Percentiles rank a stretch among this genome's conserved stretches.
These are phyloP conservation scores for Monochamus alternatus DNA, from an alignment of 2,888 invertebrate genomes.

Conservation along the genomic window DNA sequence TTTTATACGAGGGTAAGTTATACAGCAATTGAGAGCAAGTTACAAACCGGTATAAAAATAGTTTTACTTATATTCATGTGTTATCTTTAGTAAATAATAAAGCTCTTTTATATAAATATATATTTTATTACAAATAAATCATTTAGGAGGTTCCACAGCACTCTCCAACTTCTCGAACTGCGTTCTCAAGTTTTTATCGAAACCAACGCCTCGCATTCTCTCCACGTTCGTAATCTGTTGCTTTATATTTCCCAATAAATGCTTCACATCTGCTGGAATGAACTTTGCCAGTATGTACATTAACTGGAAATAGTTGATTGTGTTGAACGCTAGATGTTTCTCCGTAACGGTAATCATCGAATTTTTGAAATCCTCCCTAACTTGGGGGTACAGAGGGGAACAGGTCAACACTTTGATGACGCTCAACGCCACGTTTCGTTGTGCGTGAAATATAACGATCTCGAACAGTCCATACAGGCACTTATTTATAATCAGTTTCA, in stretches of 20 bases:
- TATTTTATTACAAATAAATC: neutral
- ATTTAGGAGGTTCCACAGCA: slow-evolving; percentile 36
- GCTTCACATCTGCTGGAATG: slow-evolving; percentile 64
- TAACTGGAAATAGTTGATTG: slow-evolving; percentile 68
- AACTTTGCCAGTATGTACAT: slow-evolving; percentile 64
- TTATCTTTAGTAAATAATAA: slow-evolving; percentile 27
- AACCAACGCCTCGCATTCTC: slow-evolving; percentile 70
- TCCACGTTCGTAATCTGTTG: slow-evolving; percentile 69
- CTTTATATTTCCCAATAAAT: slow-evolving; percentile 64
- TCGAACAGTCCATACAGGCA: slow-evolving; percentile 63
- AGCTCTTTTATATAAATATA: neutral
- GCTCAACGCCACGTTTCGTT: slow-evolving; percentile 61
- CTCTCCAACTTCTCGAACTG: slow-evolving; percentile 62
- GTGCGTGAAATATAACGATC: slow-evolving; percentile 65
- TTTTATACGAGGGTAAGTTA: slow-evolving; percentile 91
- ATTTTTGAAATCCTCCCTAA: slow-evolving; percentile 60
- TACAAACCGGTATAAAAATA: slow-evolving; percentile 94
- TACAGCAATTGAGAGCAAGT: slow-evolving; percentile 98
- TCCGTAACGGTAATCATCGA: slow-evolving; percentile 65
- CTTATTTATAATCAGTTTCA: slow-evolving; percentile 58
- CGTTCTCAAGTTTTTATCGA: slow-evolving; percentile 69
- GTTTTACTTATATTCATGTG: slow-evolving; percentile 37
- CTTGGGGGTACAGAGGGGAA: slow-evolving; percentile 57
- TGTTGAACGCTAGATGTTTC: slow-evolving; percentile 71
- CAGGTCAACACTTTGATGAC: slow-evolving; percentile 60